Percentiles rank a stretch among this genome's conserved stretches.
Evolutionary conservation across 2,113 vertebrate species (phyloP).

Genomic region (Osmerus eperlanus): DNA sequence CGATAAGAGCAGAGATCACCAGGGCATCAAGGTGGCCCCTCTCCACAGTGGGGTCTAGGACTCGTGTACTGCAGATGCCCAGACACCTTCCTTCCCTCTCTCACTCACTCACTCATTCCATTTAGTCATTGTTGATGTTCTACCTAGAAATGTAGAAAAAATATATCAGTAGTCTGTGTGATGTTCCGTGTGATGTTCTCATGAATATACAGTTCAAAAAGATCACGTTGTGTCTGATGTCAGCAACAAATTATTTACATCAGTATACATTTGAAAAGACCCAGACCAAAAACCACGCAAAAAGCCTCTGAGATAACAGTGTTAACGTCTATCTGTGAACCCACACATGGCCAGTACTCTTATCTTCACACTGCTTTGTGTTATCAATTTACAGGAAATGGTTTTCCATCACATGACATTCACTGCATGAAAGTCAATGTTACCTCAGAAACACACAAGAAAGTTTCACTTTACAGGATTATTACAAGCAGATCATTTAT

Average conservation of each 20-base stretch:
- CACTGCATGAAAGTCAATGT: constrained; percentile 22
- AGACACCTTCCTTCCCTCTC: neutral
- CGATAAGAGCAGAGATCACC: constrained; percentile 29
- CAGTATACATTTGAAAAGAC: too few relatives aligned
- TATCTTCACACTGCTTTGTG: constrained; percentile 9
- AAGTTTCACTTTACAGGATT: too few relatives aligned
- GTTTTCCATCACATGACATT: neutral
- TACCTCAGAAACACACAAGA: too few relatives aligned
- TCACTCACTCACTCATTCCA: too few relatives aligned
- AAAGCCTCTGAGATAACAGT: neutral
- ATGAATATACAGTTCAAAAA: too few relatives aligned
- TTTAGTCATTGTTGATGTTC: too few relatives aligned
- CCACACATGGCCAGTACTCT: neutral
- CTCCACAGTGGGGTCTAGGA: constrained; percentile 4
- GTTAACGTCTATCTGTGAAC: neutral
- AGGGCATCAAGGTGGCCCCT: constrained; percentile 12
- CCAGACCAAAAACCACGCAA: neutral
- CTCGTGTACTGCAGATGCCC: constrained; percentile 11
- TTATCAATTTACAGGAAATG: neutral
- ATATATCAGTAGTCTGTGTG: constrained; percentile 7
- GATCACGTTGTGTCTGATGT: too few relatives aligned
- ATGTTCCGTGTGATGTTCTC: neutral
- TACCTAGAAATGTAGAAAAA: constrained; percentile 7
- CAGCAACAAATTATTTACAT: too few relatives aligned
- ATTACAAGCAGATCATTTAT: too few relatives aligned